Conservation (phyloP, 2,113 vertebrate genomes). For the Siniperca chuatsi region DNA sequence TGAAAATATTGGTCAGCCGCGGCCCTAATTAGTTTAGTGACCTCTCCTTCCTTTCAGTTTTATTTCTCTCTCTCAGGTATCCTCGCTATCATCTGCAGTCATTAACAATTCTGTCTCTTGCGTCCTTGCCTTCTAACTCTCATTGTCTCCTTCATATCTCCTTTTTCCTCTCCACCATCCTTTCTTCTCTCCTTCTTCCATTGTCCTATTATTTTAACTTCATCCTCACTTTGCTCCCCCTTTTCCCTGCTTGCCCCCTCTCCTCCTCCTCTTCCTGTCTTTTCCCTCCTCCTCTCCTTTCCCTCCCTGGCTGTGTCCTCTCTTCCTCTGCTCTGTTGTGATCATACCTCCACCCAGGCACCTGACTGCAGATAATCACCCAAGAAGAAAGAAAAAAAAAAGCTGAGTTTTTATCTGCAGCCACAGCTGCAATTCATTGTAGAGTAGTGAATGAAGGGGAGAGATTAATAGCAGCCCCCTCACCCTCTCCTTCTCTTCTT, state of each 20-base stretch:
- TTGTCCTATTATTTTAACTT: constrained; percentile 1
- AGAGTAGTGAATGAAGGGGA: constrained; percentile 68
- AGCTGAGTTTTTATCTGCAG: constrained; percentile 80
- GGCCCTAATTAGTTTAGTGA: not conserved
- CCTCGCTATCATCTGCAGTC: not conserved
- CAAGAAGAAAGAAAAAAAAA: constrained; percentile 56
- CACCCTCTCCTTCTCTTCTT: constrained; percentile 22
- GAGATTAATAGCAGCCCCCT: constrained; percentile 68
- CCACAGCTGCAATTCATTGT: constrained; percentile 86
- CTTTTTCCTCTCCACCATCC: constrained; percentile 8
- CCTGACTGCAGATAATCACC: constrained; percentile 82
- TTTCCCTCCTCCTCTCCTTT: not conserved
- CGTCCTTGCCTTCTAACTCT: not conserved
- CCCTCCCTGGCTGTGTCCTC: constrained; percentile 26
- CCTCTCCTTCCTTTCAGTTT: not conserved
- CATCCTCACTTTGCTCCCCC: not conserved
- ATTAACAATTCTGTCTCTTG: not conserved
- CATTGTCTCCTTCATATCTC: not conserved
- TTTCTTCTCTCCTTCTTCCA: not conserved
- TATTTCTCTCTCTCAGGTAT: not conserved
- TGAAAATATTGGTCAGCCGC: not conserved
- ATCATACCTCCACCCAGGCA: constrained; percentile 75
- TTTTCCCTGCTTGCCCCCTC: not conserved
- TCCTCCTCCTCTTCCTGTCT: not conserved
- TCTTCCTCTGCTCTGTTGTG: constrained; percentile 54